Evolutionary conservation across 2,888 invertebrate species (phyloP).

Genomic region (Agapetus fuscipes): DNA sequence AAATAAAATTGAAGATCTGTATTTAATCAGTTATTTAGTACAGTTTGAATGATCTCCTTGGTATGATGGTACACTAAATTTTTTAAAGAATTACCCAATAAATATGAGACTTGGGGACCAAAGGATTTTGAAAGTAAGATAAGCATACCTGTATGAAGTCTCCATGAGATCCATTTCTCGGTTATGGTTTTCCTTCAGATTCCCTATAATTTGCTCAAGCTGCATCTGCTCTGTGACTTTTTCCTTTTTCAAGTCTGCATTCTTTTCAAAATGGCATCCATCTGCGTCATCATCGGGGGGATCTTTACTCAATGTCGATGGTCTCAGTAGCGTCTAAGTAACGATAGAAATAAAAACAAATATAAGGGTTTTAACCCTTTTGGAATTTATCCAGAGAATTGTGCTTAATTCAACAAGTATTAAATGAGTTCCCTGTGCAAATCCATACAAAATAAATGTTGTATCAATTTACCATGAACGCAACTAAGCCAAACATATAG

Average conservation of each 20-base stretch:
- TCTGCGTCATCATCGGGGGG: neutral
- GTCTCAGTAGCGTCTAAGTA: slow-evolving; percentile 7
- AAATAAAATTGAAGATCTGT: too few species aligned
- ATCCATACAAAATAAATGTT: neutral
- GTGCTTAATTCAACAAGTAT: neutral
- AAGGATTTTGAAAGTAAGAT: too few species aligned
- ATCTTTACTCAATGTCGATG: neutral
- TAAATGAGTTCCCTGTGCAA: neutral
- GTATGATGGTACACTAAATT: too few species aligned
- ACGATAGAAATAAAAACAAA: neutral
- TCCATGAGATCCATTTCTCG: slow-evolving; percentile 54
- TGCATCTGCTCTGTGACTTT: slow-evolving; percentile 11
- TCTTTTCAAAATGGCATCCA: slow-evolving; percentile 22
- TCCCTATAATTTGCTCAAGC: slow-evolving; percentile 40
- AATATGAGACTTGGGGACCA: too few species aligned
- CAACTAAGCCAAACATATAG: too few species aligned
- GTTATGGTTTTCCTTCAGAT: slow-evolving; percentile 48
- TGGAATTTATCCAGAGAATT: too few species aligned
- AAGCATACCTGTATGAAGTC: slow-evolving; percentile 51
- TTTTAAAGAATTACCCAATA: too few species aligned
- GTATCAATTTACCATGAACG: too few species aligned
- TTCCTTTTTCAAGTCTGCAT: slow-evolving; percentile 26
- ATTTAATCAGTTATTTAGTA: too few species aligned
- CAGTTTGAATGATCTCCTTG: too few species aligned
- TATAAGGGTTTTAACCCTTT: too few species aligned